These are phyloP conservation scores for Desmodus rotundus DNA, from an alignment of 2,113 vertebrate species.

Conservation along the genomic window DNA sequence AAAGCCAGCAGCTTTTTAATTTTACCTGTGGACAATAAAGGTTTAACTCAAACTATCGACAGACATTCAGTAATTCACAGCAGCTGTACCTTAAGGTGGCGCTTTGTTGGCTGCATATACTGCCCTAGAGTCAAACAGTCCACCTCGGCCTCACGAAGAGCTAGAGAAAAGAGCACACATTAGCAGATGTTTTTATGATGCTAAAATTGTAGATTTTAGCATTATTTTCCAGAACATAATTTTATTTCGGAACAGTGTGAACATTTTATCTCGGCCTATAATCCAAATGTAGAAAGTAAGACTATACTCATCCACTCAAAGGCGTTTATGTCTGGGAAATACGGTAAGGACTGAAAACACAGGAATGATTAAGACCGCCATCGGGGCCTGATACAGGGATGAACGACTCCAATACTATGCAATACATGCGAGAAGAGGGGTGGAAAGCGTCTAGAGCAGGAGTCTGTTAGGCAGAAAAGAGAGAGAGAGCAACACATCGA, in stretches of 20 bases:
- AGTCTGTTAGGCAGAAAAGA: not conserved
- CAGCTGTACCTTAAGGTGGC: conserved; percentile 90
- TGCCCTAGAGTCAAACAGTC: conserved; percentile 97
- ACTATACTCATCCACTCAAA: not conserved
- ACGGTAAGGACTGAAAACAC: not conserved
- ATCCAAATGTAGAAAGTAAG: not conserved
- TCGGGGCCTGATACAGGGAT: not conserved
- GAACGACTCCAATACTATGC: not conserved
- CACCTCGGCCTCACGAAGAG: conserved; percentile 88
- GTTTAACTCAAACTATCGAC: not conserved
- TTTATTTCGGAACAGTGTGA: not conserved
- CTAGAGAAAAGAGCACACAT: conserved; percentile 75
- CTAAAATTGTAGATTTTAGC: not conserved
- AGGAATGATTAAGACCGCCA: not conserved
- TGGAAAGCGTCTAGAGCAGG: not conserved
- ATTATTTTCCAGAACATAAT: not conserved
- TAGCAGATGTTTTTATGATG: not conserved
- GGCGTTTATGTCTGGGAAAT: not conserved
- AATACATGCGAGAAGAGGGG: not conserved
- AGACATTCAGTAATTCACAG: not conserved
- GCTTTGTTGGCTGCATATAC: conserved; percentile 99
- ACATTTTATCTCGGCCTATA: not conserved
- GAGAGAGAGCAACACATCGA: not conserved
- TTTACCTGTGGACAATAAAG: not conserved
- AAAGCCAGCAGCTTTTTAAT: not conserved